These are phyloP conservation scores for Ascidia mentula DNA, from an alignment of 23 tunicate genomes.

Conservation along the genomic window DNA sequence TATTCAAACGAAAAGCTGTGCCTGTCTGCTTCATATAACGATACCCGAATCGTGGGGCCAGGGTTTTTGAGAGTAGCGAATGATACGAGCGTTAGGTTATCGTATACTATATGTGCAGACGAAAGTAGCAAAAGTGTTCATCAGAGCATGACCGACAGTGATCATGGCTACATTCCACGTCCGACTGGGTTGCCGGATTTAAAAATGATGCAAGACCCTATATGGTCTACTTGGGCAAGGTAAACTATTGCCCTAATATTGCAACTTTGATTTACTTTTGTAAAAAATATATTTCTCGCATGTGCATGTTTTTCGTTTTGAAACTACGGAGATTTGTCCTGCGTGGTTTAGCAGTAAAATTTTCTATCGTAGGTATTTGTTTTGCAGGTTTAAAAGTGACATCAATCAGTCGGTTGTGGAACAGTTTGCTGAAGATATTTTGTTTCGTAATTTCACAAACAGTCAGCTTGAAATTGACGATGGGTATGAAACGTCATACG, in stretches of 20 bases:
- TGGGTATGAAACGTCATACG: slow-evolving; percentile 76
- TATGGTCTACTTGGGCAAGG: slow-evolving; percentile 96
- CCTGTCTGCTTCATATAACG: slow-evolving; percentile 12
- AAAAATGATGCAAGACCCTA: slow-evolving; percentile 77
- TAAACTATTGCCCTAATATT: not conserved
- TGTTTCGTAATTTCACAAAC: slow-evolving; percentile 36
- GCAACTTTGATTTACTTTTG: too few relatives aligned
- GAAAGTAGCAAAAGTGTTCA: slow-evolving; percentile 20
- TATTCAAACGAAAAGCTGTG: slow-evolving; percentile 33
- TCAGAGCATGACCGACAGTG: slow-evolving; percentile 21
- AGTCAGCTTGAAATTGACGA: slow-evolving; percentile 85
- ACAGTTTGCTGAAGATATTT: slow-evolving; percentile 60
- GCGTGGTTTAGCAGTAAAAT: too few relatives aligned
- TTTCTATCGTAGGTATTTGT: too few relatives aligned
- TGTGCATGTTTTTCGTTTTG: too few relatives aligned
- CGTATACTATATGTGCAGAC: slow-evolving; percentile 39
- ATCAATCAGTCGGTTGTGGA: slow-evolving; percentile 58
- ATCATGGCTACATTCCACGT: slow-evolving; percentile 41
- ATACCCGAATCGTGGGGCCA: slow-evolving; percentile 22
- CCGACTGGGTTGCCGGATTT: slow-evolving; percentile 60
- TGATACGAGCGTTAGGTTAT: not conserved
- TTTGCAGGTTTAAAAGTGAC: slow-evolving; percentile 42
- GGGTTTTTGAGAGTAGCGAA: not conserved
- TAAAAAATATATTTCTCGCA: too few relatives aligned
- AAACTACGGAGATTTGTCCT: too few relatives aligned